Evolutionary conservation across 2,888 invertebrate species (phyloP), one percentile per base, ranked within the genome.

Genomic region (Aelia acuminata): DNA sequence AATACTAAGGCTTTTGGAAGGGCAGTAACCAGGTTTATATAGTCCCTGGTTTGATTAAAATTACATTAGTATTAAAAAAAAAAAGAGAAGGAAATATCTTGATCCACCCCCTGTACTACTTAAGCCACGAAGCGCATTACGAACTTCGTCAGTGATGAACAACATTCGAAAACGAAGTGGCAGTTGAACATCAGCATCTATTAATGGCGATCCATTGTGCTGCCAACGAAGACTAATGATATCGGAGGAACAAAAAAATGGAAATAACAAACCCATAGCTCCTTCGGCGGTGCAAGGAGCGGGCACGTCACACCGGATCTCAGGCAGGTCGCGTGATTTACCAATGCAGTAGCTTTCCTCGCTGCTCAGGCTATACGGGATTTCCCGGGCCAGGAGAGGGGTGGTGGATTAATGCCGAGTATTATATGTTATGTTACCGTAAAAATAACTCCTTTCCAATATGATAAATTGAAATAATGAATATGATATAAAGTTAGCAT

Each of bases 141-240:
- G 31, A 70, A 35, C 18, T 35, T 70, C 63, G 35, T 20, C 63
- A 35, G 63, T 70, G 63, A 70, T 70, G 63, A 35, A 70, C 35
- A 35, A 20, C 63, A 18, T 70, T 70, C 63, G 5, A 70, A 35
- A 70, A 5, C 63, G 18, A 70, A 31, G 63, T 70, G 63, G 63
- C 63, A 70, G 63, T 70, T 70, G 63, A 70, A 70, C 63, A 70
- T 70, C 63, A 70, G 63, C 63, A 35, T 70, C 63, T 70, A 70
- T 70, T 70, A 70, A 70, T 70, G 63, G 31, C 31, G 35, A 70
- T 70, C 63, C 63, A 70, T 70, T 70, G 63, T 70, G 63, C 63
- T 70, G 63, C 63, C 35, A 63, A 35, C 63, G 63, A 15, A 70
- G 63, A 70, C 35, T 70, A 70, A 70, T 70, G 63, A 35, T 20